phyloP scores from a whole-genome alignment of 2,888 invertebrate genomes.

The Zeuzera pyrina region DNA sequence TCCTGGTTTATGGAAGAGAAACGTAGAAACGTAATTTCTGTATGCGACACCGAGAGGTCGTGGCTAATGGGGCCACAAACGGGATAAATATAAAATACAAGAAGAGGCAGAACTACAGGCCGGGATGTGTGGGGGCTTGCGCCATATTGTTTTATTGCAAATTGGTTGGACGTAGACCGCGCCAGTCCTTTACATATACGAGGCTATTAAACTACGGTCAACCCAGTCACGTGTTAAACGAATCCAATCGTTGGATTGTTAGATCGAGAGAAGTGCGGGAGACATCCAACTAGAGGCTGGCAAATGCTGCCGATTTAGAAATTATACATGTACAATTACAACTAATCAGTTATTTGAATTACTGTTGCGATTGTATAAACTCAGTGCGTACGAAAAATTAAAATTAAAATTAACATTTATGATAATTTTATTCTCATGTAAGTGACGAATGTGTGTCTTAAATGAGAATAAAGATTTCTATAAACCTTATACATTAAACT shows the following conservation, averaged over 20 bases:
- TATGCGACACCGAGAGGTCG: slow-evolving; percentile 42
- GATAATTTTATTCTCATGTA: too few species aligned
- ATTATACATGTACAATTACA: too few species aligned
- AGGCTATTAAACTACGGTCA: slow-evolving; percentile 65
- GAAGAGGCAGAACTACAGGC: slow-evolving; percentile 28
- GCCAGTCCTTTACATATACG: slow-evolving; percentile 71
- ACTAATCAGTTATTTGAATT: too few species aligned
- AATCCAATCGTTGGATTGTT: slow-evolving; percentile 62
- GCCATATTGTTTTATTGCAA: slow-evolving; percentile 73
- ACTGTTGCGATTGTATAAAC: too few species aligned
- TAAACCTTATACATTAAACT: too few species aligned
- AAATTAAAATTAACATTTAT: too few species aligned
- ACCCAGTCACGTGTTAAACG: slow-evolving; percentile 71
- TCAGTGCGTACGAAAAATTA: too few species aligned
- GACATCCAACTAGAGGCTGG: too few species aligned
- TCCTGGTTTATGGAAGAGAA: slow-evolving; percentile 32
- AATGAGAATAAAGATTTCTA: too few species aligned
- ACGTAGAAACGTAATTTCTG: slow-evolving; percentile 26
- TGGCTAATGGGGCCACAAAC: slow-evolving; percentile 41
- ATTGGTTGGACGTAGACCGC: slow-evolving; percentile 67
- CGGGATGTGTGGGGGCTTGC: slow-evolving; percentile 34
- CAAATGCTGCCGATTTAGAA: too few species aligned
- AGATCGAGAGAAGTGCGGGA: too few species aligned
- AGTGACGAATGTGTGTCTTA: too few species aligned
- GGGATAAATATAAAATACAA: slow-evolving; percentile 38